phyloP scores from a whole-genome alignment of 2,888 invertebrate species.

The Sphaeridia pumilis region DNA sequence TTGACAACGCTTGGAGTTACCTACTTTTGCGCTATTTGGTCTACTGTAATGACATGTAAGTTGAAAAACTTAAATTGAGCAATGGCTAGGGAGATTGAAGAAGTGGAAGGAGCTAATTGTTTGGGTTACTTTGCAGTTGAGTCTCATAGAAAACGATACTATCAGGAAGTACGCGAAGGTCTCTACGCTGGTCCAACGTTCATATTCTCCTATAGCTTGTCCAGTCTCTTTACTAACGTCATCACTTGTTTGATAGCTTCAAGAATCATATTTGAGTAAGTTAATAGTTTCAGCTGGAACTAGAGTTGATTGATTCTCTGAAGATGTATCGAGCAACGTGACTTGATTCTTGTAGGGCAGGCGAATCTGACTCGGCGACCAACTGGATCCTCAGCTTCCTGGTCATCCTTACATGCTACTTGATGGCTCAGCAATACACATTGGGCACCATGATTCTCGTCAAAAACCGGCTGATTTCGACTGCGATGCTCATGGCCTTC shows the following conservation, averaged over 20 bases:
- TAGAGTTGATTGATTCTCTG: not conserved
- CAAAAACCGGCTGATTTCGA: slow-evolving; percentile 63
- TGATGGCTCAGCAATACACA: slow-evolving; percentile 73
- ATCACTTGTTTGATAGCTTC: slow-evolving; percentile 57
- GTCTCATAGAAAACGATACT: slow-evolving; percentile 62
- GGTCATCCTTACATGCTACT: slow-evolving; percentile 71
- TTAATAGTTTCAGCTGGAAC: not conserved
- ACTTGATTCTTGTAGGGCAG: not conserved
- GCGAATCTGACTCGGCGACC: not conserved
- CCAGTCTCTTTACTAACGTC: slow-evolving; percentile 70
- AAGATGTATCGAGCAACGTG: not conserved
- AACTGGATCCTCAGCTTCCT: slow-evolving; percentile 56
- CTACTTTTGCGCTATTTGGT: slow-evolving; percentile 57
- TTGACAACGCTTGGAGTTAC: slow-evolving; percentile 56
- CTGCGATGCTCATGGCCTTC: slow-evolving; percentile 50
- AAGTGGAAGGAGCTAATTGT: slow-evolving; percentile 1
- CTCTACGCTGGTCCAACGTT: slow-evolving; percentile 76
- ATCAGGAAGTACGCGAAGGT: slow-evolving; percentile 80
- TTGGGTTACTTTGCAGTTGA: slow-evolving; percentile 36
- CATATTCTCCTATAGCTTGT: slow-evolving; percentile 65
- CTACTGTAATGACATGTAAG: slow-evolving; percentile 59
- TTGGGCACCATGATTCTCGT: slow-evolving; percentile 69
- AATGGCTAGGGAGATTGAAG: not conserved
- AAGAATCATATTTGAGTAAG: slow-evolving; percentile 39
- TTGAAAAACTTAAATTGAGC: too few species aligned